Percentiles rank a stretch among this genome's conserved stretches.
Conservation (phyloP, 1,140 invertebrate species). For the Drosophila punjabiensis region DNA sequence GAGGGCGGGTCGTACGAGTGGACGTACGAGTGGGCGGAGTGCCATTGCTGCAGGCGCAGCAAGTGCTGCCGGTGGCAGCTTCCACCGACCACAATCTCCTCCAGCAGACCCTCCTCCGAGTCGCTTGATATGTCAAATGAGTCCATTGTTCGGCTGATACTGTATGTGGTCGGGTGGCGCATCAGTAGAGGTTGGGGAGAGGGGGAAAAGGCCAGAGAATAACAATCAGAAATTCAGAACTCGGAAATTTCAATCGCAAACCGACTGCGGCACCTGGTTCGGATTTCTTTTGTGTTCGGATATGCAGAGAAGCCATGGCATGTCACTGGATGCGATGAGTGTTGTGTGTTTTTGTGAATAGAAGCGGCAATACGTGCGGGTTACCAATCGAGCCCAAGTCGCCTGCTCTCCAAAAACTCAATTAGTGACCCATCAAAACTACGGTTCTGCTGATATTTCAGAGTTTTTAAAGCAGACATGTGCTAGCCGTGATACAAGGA, state of each 20-base stretch:
- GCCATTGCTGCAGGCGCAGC: slow-evolving; percentile 68
- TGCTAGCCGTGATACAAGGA: not conserved
- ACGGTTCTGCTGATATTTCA: not conserved
- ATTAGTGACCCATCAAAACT: slow-evolving; percentile 25
- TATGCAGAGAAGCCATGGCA: slow-evolving; percentile 54
- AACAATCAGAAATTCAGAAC: slow-evolving; percentile 43
- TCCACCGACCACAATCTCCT: slow-evolving; percentile 81
- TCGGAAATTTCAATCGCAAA: slow-evolving; percentile 21
- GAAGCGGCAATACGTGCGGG: slow-evolving; percentile 65
- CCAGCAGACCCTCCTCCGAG: slow-evolving; percentile 82
- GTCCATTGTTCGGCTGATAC: slow-evolving; percentile 84
- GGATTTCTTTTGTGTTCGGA: slow-evolving; percentile 40
- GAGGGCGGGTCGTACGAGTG: slow-evolving; percentile 54
- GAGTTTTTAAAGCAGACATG: not conserved
- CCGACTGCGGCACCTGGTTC: slow-evolving; percentile 34
- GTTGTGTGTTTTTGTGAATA: slow-evolving; percentile 18
- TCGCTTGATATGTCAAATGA: slow-evolving; percentile 85
- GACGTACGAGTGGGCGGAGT: slow-evolving; percentile 50
- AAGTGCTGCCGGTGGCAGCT: slow-evolving; percentile 64
- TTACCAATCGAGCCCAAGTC: slow-evolving; percentile 38
- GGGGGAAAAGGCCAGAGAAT: slow-evolving; percentile 36
- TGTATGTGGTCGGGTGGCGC: slow-evolving; percentile 20
- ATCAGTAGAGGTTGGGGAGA: not conserved
- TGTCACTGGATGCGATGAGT: slow-evolving; percentile 45
- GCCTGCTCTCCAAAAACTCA: slow-evolving; percentile 19